phyloP scores from a whole-genome alignment of 2,888 invertebrate genomes.

The Marronus borbonicus region DNA sequence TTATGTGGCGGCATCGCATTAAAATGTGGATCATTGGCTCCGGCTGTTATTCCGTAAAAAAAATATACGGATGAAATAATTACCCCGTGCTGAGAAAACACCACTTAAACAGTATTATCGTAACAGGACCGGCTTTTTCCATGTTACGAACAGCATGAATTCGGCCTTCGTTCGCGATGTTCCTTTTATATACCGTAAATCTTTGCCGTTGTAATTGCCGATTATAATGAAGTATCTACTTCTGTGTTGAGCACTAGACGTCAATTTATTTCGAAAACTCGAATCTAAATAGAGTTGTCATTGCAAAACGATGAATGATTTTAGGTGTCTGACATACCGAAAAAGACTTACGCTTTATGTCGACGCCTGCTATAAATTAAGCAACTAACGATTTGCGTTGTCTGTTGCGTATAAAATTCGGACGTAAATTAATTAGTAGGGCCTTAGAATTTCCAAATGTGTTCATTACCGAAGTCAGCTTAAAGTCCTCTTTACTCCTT shows the following conservation, averaged over 20 bases:
- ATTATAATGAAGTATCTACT: conserved; percentile 37
- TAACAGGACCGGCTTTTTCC: conserved; percentile 34
- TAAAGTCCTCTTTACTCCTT: no score
- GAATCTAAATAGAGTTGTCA: conserved; percentile 24
- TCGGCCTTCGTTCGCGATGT: conserved; percentile 10
- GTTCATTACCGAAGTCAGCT: no score
- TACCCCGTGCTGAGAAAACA: conserved; percentile 39
- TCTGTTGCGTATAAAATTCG: conserved; percentile 2
- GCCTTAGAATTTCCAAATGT: background rate
- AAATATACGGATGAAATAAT: conserved; percentile 36
- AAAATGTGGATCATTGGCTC: conserved; percentile 17
- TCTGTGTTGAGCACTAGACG: conserved; percentile 24
- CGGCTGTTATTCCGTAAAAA: conserved; percentile 2
- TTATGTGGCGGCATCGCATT: conserved; percentile 8
- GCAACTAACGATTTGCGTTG: conserved; percentile 5
- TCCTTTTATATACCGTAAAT: conserved; percentile 17
- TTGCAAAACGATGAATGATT: conserved; percentile 28
- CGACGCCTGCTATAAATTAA: conserved; percentile 8
- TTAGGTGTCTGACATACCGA: conserved; percentile 9
- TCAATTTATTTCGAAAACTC: conserved; percentile 21
- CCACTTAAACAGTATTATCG: conserved; percentile 29
- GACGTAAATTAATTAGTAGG: background rate
- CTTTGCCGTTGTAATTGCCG: conserved; percentile 27
- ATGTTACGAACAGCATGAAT: conserved; percentile 34
- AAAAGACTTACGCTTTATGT: conserved; percentile 6